Base-by-base conservation (phyloP, 2,888 invertebrate species). In the Andrena fulva region DNA sequence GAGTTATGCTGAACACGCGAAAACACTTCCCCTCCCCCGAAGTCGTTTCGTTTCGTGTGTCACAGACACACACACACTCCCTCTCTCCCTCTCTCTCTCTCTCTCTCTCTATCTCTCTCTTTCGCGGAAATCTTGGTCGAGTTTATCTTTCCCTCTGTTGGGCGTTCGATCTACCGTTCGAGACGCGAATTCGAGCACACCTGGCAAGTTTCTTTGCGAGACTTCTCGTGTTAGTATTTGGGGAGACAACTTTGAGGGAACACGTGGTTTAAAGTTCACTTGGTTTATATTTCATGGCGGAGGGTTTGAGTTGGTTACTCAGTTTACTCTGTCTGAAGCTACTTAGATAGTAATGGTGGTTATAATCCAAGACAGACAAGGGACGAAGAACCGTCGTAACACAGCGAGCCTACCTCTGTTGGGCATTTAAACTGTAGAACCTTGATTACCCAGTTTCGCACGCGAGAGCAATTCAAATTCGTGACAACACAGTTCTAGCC, bases 1-100 rank as follows among this genome's bases (percentile, higher is more conserved):
- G 59, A 76, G 78, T 76, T 81, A 59, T 67, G 80, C 81, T 71
- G 70, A 76, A 81, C 78, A 69, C 69, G 84, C 70, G 76, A 71
- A 78, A 84, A 74, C 70, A 72, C 72, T 72, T 72, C 56, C 50
- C 27, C 8, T 20, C 7, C 12, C 12, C 10, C 24, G n/a, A 33
- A 35, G n/a, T 31, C 68, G 29, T 70, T 73, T 56, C 73, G 54
- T 63, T 60, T 54, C 62, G 20, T 35, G 35, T 27, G 20, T 54
- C 54, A 33, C 68, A 6, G 5, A 33, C 31, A 60, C 60, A 20
- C 50, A n/a, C n/a, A 12, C 42, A 4, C 48, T 8, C n/a, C 4
- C 29, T 6, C 8, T 10, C 1, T 1, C 29, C 7, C 6, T 10
- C 7, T 1, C 42, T n/a, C 63, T n/a, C 35, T 2, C n/a, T n/a